These are phyloP conservation scores for Sorex maritimensis DNA, from an alignment of 2,797 vertebrate genomes.

Conservation along the genomic window DNA sequence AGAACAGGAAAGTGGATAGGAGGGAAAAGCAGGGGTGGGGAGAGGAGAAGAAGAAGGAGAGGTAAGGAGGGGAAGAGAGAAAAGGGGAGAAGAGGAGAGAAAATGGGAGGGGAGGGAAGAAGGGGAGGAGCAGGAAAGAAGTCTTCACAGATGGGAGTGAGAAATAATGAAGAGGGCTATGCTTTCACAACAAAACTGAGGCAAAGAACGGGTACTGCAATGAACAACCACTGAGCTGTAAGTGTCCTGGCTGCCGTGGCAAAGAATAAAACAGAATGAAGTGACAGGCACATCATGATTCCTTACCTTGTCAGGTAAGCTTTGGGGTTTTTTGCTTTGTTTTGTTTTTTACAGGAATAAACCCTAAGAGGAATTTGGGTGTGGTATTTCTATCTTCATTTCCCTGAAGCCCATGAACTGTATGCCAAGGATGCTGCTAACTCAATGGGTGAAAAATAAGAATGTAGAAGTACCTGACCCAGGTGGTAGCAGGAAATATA, in stretches of 20 bases:
- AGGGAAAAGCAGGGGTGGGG: too few species aligned
- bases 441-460: slow-evolving; percentile 80
- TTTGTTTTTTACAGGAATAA: neutral
- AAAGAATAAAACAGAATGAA: slow-evolving; percentile 25
- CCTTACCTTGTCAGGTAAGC: too few species aligned
- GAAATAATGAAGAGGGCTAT: neutral
- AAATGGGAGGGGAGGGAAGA: too few species aligned
- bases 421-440: slow-evolving; percentile 79
- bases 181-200: neutral
- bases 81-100: too few species aligned
- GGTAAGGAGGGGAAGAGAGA: too few species aligned
- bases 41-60: too few species aligned
- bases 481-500: slow-evolving; percentile 91
- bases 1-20: too few species aligned
- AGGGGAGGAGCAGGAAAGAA: too few species aligned
- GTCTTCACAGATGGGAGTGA: neutral
- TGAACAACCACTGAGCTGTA: neutral
- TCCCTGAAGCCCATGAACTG: slow-evolving; percentile 76
- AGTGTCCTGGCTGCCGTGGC: slow-evolving; percentile 67
- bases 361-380: neutral
- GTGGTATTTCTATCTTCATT: neutral
- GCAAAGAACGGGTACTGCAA: slow-evolving; percentile 1
- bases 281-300: neutral
- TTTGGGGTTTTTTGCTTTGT: too few species aligned
- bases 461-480: slow-evolving; percentile 92